Conservation (phyloP, 2,888 invertebrate species). For the Latrodectus elegans region DNA sequence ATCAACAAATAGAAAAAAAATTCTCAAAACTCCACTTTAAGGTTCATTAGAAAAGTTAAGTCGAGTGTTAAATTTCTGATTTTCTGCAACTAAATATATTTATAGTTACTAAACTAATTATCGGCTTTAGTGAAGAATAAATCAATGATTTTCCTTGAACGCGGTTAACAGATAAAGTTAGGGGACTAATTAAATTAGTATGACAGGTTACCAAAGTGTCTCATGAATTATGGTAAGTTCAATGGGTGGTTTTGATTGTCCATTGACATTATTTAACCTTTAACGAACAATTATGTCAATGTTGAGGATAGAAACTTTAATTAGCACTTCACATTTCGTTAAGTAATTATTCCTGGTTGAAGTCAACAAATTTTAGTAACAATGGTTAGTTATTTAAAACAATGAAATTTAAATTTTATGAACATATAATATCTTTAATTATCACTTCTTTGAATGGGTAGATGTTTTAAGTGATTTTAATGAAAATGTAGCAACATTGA, state of each 20-base stretch:
- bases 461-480: no score
- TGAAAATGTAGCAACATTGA: no score
- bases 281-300: constrained; percentile 2
- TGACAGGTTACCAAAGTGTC: constrained; percentile 21
- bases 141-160: constrained; percentile 28
- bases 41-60: no score
- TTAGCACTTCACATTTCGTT: constrained; percentile 10
- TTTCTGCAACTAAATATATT: no score
- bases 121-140: not conserved
- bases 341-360: not conserved
- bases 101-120: no score
- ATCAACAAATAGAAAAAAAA: no score
- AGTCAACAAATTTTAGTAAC: not conserved
- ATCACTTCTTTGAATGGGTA: no score
- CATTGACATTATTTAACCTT: constrained; percentile 13
- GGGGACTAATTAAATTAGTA: constrained; percentile 18
- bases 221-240: constrained; percentile 29
- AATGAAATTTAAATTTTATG: no score
- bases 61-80: no score
- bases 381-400: no score
- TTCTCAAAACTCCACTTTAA: no score
- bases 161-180: constrained; percentile 25
- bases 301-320: constrained; percentile 3
- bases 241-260: constrained; percentile 9
- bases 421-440: no score